Base-by-base conservation (phyloP, 2,113 vertebrate species). In the Aspiorhynchus laticeps region DNA sequence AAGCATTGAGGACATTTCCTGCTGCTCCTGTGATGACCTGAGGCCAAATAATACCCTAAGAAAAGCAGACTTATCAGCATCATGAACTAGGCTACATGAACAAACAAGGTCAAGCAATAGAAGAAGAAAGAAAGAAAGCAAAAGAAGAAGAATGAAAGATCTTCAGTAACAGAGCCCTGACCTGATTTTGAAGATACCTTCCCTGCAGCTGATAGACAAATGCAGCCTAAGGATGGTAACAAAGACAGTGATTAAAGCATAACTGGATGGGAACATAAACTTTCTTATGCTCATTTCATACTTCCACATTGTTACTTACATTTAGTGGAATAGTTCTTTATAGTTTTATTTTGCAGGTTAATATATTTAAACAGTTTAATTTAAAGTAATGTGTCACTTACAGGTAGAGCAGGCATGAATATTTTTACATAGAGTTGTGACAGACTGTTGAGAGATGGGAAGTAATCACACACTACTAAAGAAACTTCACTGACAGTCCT, bases 351-450 rank as follows among this genome's bases (percentile, higher is more conserved):
- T 31, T 69, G 28, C 6, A 31, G 15, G 36, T 21, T 38, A 10
- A 5, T 38, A 74, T 19, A 41, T 24, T 43, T 74, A 38, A 74
- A 21, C 6, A 19, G 17, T 2, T 59, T n/a, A 24, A 59, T 59
- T 24, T 59, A 24, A 59, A 59, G 28, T 71, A 71, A 71, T 9
- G 17, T 98, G 92, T 3, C 36, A 97, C 97, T 97, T 92, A 98
- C 97, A 8, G 97, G 97, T 86, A 98, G 95, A n/a, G 96, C 95
- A 26, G 97, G 97, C 90, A 97, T 96, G 87, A 97, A 99, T 91
- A 97, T 95, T 93, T 93, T 95, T 90, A 97, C 97, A 14, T 98
- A 98, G 86, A 96, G 89, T 91, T 99, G 97, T 36, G 97, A 95
- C 65, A 98, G 93, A 91, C 97, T 99, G 92, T 4, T 59, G n/a